These are phyloP conservation scores for Phalacrocorax aristotelis DNA, from an alignment of 2,113 vertebrate genomes.

Conservation along the genomic window DNA sequence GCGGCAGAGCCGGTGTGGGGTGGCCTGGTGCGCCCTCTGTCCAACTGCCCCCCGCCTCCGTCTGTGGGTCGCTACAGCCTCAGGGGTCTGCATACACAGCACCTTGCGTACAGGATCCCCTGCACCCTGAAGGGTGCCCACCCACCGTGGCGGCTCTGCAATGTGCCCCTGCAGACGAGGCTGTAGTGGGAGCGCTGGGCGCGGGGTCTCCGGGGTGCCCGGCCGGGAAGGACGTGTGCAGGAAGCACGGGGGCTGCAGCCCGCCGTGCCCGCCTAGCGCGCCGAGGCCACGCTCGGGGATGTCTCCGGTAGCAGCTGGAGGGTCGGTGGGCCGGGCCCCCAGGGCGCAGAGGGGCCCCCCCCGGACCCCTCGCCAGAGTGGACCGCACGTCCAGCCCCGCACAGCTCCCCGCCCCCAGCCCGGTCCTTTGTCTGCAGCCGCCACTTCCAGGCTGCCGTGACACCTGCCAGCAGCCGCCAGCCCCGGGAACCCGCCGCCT, in stretches of 20 bases:
- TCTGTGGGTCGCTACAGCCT: background rate
- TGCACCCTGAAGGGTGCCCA: background rate
- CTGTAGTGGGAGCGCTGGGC: background rate
- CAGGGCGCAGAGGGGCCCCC: background rate
- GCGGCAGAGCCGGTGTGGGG: rapidly evolving
- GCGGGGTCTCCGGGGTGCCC: background rate
- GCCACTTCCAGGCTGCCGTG: constrained; percentile 49
- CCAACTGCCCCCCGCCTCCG: background rate
- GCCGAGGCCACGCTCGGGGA: background rate
- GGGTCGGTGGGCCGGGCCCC: background rate
- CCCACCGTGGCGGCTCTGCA: background rate
- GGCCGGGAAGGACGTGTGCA: rapidly evolving
- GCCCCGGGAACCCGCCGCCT: too few species aligned
- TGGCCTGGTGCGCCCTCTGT: background rate
- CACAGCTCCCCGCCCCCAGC: constrained; percentile 43
- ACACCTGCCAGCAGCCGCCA: background rate
- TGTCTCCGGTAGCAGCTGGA: background rate
- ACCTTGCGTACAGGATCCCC: background rate
- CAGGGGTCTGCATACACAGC: background rate
- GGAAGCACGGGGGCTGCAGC: background rate
- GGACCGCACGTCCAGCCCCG: constrained; percentile 8
- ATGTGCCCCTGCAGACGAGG: background rate
- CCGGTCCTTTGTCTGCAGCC: constrained; percentile 62
- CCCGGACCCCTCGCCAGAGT: background rate
- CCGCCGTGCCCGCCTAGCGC: background rate